phyloP scores from a whole-genome alignment of 2,797 vertebrate genomes.

The Euthynnus affinis region DNA sequence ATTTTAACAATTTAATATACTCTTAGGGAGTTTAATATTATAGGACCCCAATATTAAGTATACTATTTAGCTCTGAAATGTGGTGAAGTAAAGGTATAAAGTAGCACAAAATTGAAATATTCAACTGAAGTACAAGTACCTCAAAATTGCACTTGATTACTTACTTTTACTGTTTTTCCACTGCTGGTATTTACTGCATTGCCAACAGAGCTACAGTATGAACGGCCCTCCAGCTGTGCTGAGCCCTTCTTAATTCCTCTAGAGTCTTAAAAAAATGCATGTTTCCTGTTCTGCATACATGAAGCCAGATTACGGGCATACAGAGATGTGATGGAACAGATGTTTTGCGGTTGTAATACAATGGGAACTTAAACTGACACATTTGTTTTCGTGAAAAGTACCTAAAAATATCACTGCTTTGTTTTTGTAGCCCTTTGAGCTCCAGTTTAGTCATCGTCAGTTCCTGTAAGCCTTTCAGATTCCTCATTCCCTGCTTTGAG shows the following conservation, averaged over 20 bases:
- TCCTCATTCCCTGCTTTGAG: slow-evolving; percentile 12
- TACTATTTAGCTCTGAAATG: no score
- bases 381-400: background rate
- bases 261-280: background rate
- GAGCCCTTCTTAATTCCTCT: background rate
- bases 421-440: background rate
- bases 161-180: no score
- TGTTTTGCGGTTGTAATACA: slow-evolving; percentile 3
- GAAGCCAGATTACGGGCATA: background rate
- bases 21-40: no score
- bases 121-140: no score
- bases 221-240: slow-evolving; percentile 13
- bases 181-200: slow-evolving; percentile 4
- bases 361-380: background rate
- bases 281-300: background rate
- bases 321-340: background rate
- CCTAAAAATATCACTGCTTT: slow-evolving; percentile 1
- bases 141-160: no score
- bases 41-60: no score
- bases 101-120: no score
- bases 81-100: no score
- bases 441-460: slow-evolving; percentile 10
- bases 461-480: slow-evolving; percentile 18
- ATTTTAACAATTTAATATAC: no score
- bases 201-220: background rate